phyloP scores from a whole-genome alignment of 2,113 vertebrate genomes.

The Speoplatyrhinus poulsoni region DNA sequence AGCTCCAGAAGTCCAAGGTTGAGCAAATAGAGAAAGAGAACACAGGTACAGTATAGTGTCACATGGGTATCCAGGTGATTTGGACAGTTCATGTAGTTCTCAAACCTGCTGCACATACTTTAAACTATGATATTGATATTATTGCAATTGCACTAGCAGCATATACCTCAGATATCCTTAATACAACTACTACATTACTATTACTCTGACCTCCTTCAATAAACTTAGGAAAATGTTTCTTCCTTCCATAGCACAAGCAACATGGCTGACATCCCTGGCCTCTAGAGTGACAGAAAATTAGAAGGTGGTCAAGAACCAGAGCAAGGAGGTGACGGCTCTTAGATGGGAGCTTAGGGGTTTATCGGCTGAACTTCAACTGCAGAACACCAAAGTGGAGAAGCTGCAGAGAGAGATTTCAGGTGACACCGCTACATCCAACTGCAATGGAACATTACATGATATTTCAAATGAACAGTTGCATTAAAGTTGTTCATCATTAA shows the following conservation, averaged over 20 bases:
- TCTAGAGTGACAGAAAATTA: conserved; percentile 24
- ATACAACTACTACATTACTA: too few species aligned
- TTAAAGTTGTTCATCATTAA: too few species aligned
- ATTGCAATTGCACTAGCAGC: too few species aligned
- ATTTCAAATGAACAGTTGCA: neutral
- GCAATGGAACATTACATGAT: too few species aligned
- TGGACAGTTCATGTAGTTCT: too few species aligned
- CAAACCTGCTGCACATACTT: too few species aligned
- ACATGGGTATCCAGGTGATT: too few species aligned
- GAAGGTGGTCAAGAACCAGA: neutral
- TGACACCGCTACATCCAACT: too few species aligned
- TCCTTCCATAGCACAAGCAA: conserved; percentile 15
- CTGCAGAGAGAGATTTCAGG: conserved; percentile 1
- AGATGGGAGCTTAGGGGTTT: conserved; percentile 16
- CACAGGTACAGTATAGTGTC: conserved; percentile 18
- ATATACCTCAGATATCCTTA: too few species aligned
- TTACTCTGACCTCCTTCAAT: too few species aligned
- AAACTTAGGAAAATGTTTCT: neutral
- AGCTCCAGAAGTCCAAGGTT: conserved; percentile 17
- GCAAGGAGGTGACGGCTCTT: conserved; percentile 11
- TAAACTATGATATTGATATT: too few species aligned
- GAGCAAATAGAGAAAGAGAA: conserved; percentile 19
- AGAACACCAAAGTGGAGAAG: conserved; percentile 16
- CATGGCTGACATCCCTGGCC: conserved; percentile 19
- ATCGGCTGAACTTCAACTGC: conserved; percentile 20